These are phyloP conservation scores for Caenorhabditis wallacei DNA, from an alignment of 2,888 invertebrate species.

Conservation along the genomic window DNA sequence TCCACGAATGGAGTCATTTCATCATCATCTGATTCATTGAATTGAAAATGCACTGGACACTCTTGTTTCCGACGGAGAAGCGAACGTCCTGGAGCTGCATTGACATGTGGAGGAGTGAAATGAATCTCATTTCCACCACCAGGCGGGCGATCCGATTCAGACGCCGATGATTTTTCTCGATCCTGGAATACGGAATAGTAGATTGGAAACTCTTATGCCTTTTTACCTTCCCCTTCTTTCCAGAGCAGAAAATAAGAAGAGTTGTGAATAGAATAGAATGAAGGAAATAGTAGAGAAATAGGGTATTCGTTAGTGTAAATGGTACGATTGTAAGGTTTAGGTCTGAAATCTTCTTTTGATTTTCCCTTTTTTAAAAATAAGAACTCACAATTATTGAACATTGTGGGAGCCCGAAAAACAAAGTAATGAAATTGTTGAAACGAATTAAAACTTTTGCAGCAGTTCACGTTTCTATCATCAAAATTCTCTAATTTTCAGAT, in stretches of 20 bases:
- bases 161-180: neutral
- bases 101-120: slow-evolving; percentile 53
- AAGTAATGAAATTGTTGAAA: neutral
- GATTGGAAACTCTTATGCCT: neutral
- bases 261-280: neutral
- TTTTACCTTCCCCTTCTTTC: neutral
- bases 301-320: neutral
- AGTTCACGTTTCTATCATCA: no score
- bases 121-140: slow-evolving; percentile 49
- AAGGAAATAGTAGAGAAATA: neutral
- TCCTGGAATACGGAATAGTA: slow-evolving; percentile 16
- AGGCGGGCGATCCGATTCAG: slow-evolving; percentile 17
- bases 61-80: slow-evolving; percentile 26
- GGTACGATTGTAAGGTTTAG: neutral
- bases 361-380: no score
- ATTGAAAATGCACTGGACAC: slow-evolving; percentile 32
- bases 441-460: no score
- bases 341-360: neutral
- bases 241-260: slow-evolving; percentile 1
- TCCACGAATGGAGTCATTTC: neutral
- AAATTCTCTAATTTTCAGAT: slow-evolving; percentile 56
- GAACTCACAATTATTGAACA: slow-evolving; percentile 21
- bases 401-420: neutral
- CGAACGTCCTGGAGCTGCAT: slow-evolving; percentile 21
- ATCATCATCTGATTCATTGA: slow-evolving; percentile 24